Base-by-base conservation (phyloP, 2,888 invertebrate species). In the Conchocele bisecta region DNA sequence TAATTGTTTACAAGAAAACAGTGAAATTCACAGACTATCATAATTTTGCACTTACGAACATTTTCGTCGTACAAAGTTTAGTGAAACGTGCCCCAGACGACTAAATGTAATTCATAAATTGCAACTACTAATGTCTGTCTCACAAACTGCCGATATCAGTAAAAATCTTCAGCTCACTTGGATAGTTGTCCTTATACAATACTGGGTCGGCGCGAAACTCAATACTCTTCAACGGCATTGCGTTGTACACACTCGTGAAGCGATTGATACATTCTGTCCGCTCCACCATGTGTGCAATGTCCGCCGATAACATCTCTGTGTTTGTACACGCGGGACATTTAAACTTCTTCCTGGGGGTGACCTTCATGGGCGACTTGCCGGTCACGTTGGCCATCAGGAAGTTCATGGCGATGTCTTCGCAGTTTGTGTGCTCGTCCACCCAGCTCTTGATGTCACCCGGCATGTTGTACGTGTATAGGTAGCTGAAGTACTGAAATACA, bases 361-460 rank as follows among this genome's bases (percentile, higher is more conserved):
- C 97, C 83, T 92, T 92, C 31, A 98, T 97, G 0, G 98, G 98
- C 1, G 98, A 95, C 92, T 98, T 98, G 83, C 96, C 95, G 0
- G 98, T 98, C 20, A 96, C 92, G 90, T 98, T 98, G 2, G 98
- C 95, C 31, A 98, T 96, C 4, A 98, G 93, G 92, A 98, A 98
- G 92, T 98, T 98, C 97, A 98, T 98, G 0, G 98, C 98, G 83
- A 98, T 97, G 89, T 98, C 98, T 91, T 98, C 98, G 90, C 98
- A 98, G 92, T 98, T 98, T 96, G 98, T 98, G 88, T 96, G 95
- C 17, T 96, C 95, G 90, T 98, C 98, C 0, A 98, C 98, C 96
- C 96, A 98, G 60, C 94, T 93, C 69, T 95, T 94, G 44, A 98
- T 95, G 84, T 95, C 94, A 0, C 94, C 93, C 0, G 98, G 97